Evolutionary conservation across 2,797 vertebrate genomes (phyloP).

Genomic region (Poecile montanus): DNA sequence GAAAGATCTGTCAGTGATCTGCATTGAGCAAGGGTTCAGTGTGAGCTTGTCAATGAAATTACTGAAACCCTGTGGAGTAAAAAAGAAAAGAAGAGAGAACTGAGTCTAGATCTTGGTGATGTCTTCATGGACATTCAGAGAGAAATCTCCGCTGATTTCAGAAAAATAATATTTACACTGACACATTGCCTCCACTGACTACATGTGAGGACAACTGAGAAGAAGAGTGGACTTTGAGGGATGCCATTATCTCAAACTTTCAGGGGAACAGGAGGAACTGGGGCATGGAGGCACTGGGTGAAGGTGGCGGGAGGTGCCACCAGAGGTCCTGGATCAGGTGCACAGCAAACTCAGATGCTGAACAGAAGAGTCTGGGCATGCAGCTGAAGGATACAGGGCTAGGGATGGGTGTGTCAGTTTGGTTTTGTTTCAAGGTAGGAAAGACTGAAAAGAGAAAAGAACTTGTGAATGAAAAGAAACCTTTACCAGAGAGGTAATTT

Average conservation of each 20-base stretch:
- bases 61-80: background rate
- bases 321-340: background rate
- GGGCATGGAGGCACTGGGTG: fast-evolving
- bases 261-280: background rate
- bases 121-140: background rate
- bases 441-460: background rate
- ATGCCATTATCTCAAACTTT: background rate
- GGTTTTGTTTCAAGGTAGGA: background rate
- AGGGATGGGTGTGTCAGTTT: background rate
- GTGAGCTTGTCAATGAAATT: background rate
- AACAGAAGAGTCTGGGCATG: background rate
- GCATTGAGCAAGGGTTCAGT: background rate
- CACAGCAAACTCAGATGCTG: background rate
- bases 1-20: background rate
- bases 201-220: background rate
- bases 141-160: background rate
- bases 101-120: background rate
- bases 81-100: background rate
- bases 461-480: background rate
- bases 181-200: background rate
- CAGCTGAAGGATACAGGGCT: background rate
- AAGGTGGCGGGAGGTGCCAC: background rate
- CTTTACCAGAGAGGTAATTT: background rate
- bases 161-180: background rate
- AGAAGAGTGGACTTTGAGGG: background rate